Base-by-base conservation (phyloP, 2,797 vertebrate genomes). In the Propithecus perrieri region DNA sequence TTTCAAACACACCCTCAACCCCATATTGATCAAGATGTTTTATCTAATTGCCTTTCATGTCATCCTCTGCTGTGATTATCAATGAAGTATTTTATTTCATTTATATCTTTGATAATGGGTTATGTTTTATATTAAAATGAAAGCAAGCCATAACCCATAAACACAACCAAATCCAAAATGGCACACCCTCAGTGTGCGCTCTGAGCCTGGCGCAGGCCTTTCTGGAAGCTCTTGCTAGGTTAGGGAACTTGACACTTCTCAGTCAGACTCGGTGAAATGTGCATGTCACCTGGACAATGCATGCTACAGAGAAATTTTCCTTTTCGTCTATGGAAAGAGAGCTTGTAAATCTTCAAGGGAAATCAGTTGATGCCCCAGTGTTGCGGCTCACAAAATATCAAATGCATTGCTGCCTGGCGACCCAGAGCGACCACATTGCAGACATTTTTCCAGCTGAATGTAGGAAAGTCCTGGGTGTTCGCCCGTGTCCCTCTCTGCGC, bases 151-250 rank as follows among this genome's bases (percentile, higher is more conserved):
- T 28, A 72, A 28, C 10, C 38, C 69, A 33, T 7, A 18, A 84
- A 61, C 7, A 46, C 33, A 1, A 6, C 22, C 1, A 11, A 48
- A 22, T 12, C 18, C 53, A 26, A n/a, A 48, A 48, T 1, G 8
- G 13, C 33, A 7, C 0, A 0, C 26, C 28, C 2, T 12, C 0
- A 1, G 20, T 4, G 2, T n/a, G 7, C 41, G 48, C 0, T 30
- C 48, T 2, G 6, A 24, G 17, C 2, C 9, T 35, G 76, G 30
- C 4, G 33, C 1, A 24, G n/a, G 41, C 7, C 6, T 43, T 57
- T 15, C 26, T 59, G 17, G 4, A 80, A 65, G 80, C 10, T 8
- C 8, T 65, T 30, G 14, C 9, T 10, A 6, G 12, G 8, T 46
- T 11, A 12, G 65, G 11, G 14, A 55, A 15, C 2, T 6, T 0